A percentile compares a stretch with the other conserved stretches of the same genome.
These are phyloP conservation scores for Philereme transversata DNA, from an alignment of 2,888 invertebrate genomes.

Conservation along the genomic window DNA sequence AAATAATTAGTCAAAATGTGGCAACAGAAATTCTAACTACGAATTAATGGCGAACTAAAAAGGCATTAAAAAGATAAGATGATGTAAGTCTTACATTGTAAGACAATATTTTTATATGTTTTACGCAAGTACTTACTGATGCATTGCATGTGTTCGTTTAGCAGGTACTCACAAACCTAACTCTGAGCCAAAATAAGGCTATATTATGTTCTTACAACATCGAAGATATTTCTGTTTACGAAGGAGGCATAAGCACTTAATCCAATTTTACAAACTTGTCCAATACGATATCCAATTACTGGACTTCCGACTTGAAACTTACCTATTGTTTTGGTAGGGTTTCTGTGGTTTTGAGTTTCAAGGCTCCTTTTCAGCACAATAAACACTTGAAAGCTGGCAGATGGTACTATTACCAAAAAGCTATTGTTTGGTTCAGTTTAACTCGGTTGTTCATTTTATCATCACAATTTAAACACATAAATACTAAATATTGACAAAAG, in stretches of 20 bases:
- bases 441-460: constrained; percentile 5
- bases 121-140: no score
- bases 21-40: no score
- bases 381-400: constrained; percentile 39
- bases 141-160: no score
- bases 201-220: not conserved
- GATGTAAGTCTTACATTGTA: no score
- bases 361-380: constrained; percentile 49
- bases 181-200: no score
- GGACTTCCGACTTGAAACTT: constrained; percentile 48
- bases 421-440: constrained; percentile 25
- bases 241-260: constrained; percentile 32
- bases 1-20: no score
- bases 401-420: constrained; percentile 32
- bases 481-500: constrained; percentile 1
- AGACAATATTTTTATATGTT: no score
- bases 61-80: no score
- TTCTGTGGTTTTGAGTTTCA: constrained; percentile 61
- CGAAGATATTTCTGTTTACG: constrained; percentile 3
- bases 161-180: no score
- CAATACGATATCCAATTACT: constrained; percentile 58
- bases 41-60: no score
- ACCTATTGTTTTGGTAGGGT: constrained; percentile 60
- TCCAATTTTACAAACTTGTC: constrained; percentile 36
- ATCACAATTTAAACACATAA: not conserved